Base-by-base conservation (phyloP, 2,888 invertebrate genomes). In the Seira ritae region DNA sequence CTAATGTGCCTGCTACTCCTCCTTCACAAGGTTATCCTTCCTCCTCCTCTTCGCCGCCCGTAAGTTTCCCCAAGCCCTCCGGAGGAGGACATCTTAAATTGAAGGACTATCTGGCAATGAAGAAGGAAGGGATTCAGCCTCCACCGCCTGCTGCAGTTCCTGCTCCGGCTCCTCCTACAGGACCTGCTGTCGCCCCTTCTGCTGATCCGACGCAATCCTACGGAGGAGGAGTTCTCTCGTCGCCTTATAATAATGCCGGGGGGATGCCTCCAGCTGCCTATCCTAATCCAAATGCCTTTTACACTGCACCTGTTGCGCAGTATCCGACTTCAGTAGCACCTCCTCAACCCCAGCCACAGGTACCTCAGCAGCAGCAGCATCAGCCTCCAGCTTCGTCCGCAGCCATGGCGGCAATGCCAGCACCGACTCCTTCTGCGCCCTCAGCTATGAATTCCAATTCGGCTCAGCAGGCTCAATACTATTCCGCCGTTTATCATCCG, bases 71-170 rank as follows among this genome's bases (percentile, higher is more conserved):
- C 42, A 19, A 60, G 19, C n/a, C 68, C 4, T 50, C 75, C 10
- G 50, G 46, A 23, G 50, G 66, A 24, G 82, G 77, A 50, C 67
- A 93, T 0, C 94, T 95, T 19, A 97, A 97, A 90, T 91, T 98
- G 46, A 96, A 97, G 90, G 98, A 98, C 91, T 98, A 96, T 90
- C 91, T 98, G 75, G 96, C 96, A 0, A 94, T 93, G 80, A 94
- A 95, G 93, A 94, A 95, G 86, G 90, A 90, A 22, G 89, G 91
- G 6, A n/a, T n/a, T n/a, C n/a, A n/a, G n/a, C n/a, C n/a, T 12
- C 10, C 15, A 12, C 50, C 50, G 10, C 10, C 50, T 46, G 10
- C 10, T 10, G 15, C 15, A n/a, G n/a, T n/a, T n/a, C n/a, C n/a
- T n/a, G n/a, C n/a, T n/a, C n/a, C 70, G 15, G 50, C 37, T 4